Evolutionary conservation across 2,113 vertebrate species (phyloP), one percentile per base, ranked within the genome.

Genomic region (Cepphus grylle): DNA sequence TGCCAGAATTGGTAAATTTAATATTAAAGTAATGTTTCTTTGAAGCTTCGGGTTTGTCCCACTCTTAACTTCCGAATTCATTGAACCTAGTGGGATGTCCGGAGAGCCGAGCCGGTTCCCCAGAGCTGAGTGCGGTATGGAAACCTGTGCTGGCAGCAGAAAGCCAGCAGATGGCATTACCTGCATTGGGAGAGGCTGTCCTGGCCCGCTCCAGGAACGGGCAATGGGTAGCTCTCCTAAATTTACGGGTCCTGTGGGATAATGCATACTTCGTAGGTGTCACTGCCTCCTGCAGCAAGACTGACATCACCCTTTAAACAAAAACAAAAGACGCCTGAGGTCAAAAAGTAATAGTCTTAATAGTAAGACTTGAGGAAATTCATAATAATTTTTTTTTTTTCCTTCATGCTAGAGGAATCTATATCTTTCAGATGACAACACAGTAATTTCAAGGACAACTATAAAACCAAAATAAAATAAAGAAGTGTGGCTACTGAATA

Each of bases 221-320:
- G 43, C 18, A 9, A 4, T 8, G 9, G 4, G 6, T 11, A 2
- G 8, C 23, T 3, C 30, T n/a, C 62, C 11, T 15, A 22, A 59
- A 3, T 3, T 21, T 12, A 14, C 1, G 11, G 27, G 40, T 34
- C 0, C 0, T 16, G 16, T 4, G 38, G 22, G 36, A 13, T 13
- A 20, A 9, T 8, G 16, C 10, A 6, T 4, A 15, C 11, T 30
- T 45, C 3, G 2, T 38, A 27, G 29, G 47, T 55, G 47, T 26
- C 65, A 14, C 18, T 82, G 40, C 26, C 4, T 85, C 47, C 74
- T 67, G 4, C 1, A 18, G 21, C 19, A 62, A 40, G 36, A 42
- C 2, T 61, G 67, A 85, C 47, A 40, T 61, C 53, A 63, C 9
- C 15, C 32, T 78, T 49, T 25, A 25, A 79, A 42, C 5, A 49